Evolutionary conservation across 2,113 vertebrate species (phyloP).

Genomic region (Brevimyrus niger): DNA sequence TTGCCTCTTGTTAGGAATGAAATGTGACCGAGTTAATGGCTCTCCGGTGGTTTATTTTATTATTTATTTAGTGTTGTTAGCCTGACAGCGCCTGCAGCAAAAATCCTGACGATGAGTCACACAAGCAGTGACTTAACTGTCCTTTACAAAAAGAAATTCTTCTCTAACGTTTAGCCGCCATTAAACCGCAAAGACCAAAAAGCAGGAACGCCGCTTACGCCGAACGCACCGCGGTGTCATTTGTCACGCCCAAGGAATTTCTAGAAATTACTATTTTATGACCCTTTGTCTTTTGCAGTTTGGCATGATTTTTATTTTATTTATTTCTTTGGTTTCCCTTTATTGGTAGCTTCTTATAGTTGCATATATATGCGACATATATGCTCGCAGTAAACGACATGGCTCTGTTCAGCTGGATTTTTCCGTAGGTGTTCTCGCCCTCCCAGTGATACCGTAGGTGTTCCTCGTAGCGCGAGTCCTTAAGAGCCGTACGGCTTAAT

Average conservation of each 20-base stretch:
- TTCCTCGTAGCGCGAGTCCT: slow-evolving; percentile 44
- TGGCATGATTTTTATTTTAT: background rate
- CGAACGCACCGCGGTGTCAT: background rate
- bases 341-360: background rate
- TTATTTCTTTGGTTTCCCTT: background rate
- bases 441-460: background rate
- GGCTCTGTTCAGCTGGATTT: background rate
- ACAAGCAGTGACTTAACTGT: slow-evolving; percentile 4
- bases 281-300: background rate
- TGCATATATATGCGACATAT: too few relatives aligned
- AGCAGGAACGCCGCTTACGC: background rate
- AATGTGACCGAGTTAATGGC: slow-evolving; percentile 13
- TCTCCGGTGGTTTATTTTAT: slow-evolving; percentile 3
- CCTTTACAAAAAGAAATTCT: slow-evolving; percentile 18
- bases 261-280: background rate
- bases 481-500: slow-evolving; percentile 59
- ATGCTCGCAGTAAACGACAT: background rate
- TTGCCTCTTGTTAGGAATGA: background rate
- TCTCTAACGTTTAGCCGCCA: background rate
- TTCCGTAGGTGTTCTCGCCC: background rate
- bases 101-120: background rate
- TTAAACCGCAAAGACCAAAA: background rate
- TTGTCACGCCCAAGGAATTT: background rate
- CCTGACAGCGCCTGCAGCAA: background rate
- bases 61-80: background rate